These are phyloP conservation scores for Rotaria sp. DNA, from an alignment of 2,888 invertebrate genomes.

Conservation along the genomic window DNA sequence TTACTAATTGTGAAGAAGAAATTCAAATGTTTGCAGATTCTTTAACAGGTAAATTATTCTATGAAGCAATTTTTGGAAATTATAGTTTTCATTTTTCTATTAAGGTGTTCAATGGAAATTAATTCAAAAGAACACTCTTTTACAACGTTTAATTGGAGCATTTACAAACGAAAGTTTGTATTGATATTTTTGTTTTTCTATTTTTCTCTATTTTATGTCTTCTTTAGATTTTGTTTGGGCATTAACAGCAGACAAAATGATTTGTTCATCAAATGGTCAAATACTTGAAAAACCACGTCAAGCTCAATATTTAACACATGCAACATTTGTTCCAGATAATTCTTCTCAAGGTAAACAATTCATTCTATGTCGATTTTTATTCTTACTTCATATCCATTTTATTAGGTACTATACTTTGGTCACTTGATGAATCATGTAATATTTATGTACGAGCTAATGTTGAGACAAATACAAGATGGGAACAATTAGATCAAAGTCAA, in stretches of 20 bases:
- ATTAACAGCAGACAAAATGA: neutral
- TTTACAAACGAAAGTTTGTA: constrained; percentile 10
- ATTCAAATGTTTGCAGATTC: neutral
- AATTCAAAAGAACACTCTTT: neutral
- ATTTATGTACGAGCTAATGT: neutral
- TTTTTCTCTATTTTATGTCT: neutral
- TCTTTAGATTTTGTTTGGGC: neutral
- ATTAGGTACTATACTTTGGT: neutral
- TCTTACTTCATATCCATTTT: neutral
- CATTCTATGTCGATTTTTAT: neutral
- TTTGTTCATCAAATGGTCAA: neutral
- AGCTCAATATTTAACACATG: neutral
- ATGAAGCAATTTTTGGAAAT: neutral
- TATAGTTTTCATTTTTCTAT: neutral
- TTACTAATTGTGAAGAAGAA: neutral
- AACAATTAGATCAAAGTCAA: constrained; percentile 23
- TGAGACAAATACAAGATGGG: neutral
- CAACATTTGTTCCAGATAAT: neutral
- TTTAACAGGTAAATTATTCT: neutral
- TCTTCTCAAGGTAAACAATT: neutral
- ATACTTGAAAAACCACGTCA: neutral
- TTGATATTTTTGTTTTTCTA: neutral
- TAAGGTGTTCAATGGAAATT: neutral
- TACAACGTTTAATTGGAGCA: constrained; percentile 7
- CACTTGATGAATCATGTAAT: constrained; percentile 20